phyloP scores from a whole-genome alignment of 2,888 invertebrate species.

The Chorisops tibialis region DNA sequence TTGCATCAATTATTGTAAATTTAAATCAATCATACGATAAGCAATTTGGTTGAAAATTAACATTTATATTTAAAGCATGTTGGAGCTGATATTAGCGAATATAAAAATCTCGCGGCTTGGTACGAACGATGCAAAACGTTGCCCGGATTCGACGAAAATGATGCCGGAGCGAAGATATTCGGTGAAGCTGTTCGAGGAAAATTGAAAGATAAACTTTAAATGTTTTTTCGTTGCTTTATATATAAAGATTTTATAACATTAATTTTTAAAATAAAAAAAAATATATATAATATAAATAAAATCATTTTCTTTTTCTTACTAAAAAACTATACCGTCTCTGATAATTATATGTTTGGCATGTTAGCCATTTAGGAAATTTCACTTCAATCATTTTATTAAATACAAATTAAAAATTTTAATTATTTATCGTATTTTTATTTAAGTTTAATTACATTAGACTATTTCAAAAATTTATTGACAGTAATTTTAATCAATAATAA shows the following conservation, averaged over 20 bases:
- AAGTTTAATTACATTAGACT: too few species aligned
- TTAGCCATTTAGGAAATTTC: too few species aligned
- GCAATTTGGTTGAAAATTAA: not conserved
- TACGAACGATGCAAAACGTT: conserved; percentile 57
- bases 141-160: conserved; percentile 60
- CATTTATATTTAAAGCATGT: conserved; percentile 25
- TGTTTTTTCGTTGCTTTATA: not conserved
- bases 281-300: too few species aligned
- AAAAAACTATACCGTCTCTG: too few species aligned
- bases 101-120: conserved; percentile 52
- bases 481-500: too few species aligned
- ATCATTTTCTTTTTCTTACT: too few species aligned
- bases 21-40: not conserved
- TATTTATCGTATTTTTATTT: too few species aligned
- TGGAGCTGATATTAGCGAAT: conserved; percentile 33
- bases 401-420: too few species aligned
- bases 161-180: conserved; percentile 58
- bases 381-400: too few species aligned
- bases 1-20: conserved; percentile 49
- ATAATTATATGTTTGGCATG: too few species aligned
- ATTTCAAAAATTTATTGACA: too few species aligned
- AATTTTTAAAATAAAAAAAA: not conserved
- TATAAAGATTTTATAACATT: not conserved
- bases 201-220: conserved; percentile 40
- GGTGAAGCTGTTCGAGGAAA: conserved; percentile 59